phyloP scores from a whole-genome alignment of 1,140 invertebrate species.

The Zaprionus capensis region DNA sequence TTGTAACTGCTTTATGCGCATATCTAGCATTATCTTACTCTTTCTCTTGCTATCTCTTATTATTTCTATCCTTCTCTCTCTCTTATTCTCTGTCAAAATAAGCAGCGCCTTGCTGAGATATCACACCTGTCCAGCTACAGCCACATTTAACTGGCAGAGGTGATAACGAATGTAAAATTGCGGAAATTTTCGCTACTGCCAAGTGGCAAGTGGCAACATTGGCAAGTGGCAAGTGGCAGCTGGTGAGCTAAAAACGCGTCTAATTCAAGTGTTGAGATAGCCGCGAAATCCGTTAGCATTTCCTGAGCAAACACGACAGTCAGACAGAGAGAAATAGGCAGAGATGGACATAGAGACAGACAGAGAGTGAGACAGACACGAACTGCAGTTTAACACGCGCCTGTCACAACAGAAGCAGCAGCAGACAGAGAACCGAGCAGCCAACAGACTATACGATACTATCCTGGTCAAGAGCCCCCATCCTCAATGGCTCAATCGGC shows the following conservation, averaged over 20 bases:
- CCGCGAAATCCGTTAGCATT: constrained; percentile 61
- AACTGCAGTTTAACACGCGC: constrained; percentile 46
- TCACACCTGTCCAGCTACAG: constrained; percentile 49
- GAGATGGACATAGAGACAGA: background rate
- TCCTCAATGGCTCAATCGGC: constrained; percentile 57
- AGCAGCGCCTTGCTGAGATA: constrained; percentile 37
- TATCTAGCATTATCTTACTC: background rate
- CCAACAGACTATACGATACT: constrained; percentile 8
- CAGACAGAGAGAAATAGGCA: background rate
- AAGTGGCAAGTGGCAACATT: constrained; percentile 31
- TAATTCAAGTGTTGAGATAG: constrained; percentile 42
- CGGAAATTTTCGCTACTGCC: constrained; percentile 57
- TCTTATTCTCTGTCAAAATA: background rate
- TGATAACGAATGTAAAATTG: constrained; percentile 78
- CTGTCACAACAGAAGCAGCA: constrained; percentile 62
- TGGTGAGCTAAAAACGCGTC: constrained; percentile 34
- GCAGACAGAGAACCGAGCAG: constrained; percentile 14
- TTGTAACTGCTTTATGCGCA: constrained; percentile 5
- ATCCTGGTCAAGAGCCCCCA: constrained; percentile 20
- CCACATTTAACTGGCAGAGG: constrained; percentile 58
- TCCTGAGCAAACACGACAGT: constrained; percentile 37
- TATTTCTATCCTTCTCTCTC: no score
- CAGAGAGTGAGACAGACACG: constrained; percentile 22
- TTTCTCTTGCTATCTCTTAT: background rate
- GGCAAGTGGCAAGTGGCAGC: constrained; percentile 45